These are phyloP conservation scores for Ispidina lecontei DNA, from an alignment of 2,797 vertebrate genomes.

Conservation along the genomic window DNA sequence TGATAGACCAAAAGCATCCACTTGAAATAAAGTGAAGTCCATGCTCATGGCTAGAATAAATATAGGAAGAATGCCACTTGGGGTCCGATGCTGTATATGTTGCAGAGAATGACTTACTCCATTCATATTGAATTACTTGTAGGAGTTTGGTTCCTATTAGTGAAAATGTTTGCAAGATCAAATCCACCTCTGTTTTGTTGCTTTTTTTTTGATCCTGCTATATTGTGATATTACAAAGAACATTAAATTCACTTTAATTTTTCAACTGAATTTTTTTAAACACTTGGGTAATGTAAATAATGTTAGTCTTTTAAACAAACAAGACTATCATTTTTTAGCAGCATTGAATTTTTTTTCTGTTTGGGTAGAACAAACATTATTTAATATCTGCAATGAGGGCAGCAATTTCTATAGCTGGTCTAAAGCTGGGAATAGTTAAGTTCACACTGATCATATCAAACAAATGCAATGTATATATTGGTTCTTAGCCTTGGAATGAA, in stretches of 20 bases:
- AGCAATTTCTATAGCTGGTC: neutral
- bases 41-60: neutral
- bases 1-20: neutral
- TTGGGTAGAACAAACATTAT: neutral
- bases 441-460: neutral
- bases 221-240: neutral
- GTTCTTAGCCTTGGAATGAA: neutral
- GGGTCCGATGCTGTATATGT: rapidly evolving
- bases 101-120: neutral
- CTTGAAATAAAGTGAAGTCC: neutral
- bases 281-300: neutral
- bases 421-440: neutral
- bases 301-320: neutral
- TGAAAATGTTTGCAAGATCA: neutral
- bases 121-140: neutral
- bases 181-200: too few species aligned
- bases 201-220: neutral
- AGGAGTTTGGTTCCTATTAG: neutral
- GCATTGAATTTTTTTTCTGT: neutral
- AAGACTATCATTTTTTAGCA: neutral
- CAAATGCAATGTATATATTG: neutral
- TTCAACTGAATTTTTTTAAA: neutral
- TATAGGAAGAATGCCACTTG: neutral
- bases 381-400: neutral
- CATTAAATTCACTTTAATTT: neutral